A percentile compares a stretch with the other conserved stretches of the same genome.
These are phyloP conservation scores for Acanthopagrus latus DNA, from an alignment of 2,797 vertebrate species.

Conservation along the genomic window DNA sequence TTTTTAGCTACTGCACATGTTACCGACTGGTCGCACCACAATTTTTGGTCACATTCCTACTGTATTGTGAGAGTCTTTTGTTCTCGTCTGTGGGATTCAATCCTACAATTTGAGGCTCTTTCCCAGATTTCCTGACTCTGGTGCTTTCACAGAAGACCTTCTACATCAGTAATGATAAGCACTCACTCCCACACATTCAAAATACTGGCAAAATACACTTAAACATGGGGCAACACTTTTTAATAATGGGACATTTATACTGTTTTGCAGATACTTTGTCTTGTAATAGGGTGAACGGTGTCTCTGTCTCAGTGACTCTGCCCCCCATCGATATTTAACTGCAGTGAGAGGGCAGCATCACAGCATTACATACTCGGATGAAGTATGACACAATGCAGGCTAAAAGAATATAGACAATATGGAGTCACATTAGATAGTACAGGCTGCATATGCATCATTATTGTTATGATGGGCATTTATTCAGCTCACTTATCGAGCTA, in stretches of 20 bases:
- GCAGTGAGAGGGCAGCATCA: too few species aligned
- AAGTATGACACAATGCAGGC: not conserved
- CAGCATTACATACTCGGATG: too few species aligned
- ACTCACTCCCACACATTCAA: not conserved
- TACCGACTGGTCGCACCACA: not conserved
- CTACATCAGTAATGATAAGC: not conserved
- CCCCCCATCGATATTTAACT: too few species aligned
- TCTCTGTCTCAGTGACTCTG: too few species aligned
- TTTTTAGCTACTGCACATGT: not conserved
- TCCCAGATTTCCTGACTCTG: not conserved
- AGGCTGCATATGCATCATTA: not conserved
- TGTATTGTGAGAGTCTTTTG: not conserved
- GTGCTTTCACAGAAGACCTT: not conserved
- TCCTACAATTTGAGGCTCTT: not conserved
- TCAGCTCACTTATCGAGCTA: not conserved
- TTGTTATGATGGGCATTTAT: not conserved
- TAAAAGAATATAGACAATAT: not conserved
- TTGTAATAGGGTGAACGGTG: too few species aligned
- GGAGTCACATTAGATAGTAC: not conserved
- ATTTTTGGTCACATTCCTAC: not conserved
- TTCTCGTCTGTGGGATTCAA: not conserved
- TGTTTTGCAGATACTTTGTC: too few species aligned
- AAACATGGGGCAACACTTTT: too few species aligned
- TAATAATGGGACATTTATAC: too few species aligned
- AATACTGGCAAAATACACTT: not conserved